Evolutionary conservation across 1,140 invertebrate species (phyloP).

Genomic region (Eueides isabella): DNA sequence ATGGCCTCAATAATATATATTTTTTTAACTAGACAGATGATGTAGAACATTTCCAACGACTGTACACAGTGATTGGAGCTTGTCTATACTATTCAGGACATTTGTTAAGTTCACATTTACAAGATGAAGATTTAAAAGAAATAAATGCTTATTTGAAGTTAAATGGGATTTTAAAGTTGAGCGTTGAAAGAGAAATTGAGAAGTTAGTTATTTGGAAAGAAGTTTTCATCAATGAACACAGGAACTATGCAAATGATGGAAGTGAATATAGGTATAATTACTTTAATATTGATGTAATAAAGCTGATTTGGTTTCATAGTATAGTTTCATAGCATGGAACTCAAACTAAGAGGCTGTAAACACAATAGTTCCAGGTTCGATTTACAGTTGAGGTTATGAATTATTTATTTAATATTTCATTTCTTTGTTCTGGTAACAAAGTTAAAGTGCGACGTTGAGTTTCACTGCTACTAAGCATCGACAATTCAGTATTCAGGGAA

Average conservation of each 20-base stretch:
- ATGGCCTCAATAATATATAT: not conserved
- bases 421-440: no score
- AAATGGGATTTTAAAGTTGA: constrained; percentile 86
- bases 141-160: constrained; percentile 87
- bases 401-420: no score
- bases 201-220: constrained; percentile 90
- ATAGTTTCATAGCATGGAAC: no score
- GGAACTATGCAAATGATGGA: constrained; percentile 59
- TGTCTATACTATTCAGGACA: constrained; percentile 89
- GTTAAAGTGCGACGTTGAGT: no score
- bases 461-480: no score
- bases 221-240: constrained; percentile 83
- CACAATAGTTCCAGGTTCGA: no score
- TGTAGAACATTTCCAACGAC: constrained; percentile 88
- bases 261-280: constrained; percentile 67
- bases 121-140: constrained; percentile 86
- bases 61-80: constrained; percentile 89
- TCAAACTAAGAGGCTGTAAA: no score
- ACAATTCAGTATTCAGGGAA: no score
- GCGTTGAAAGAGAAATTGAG: constrained; percentile 85
- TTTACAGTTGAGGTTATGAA: no score
- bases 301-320: not conserved
- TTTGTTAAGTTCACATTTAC: constrained; percentile 87
- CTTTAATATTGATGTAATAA: not conserved
- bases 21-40: constrained; percentile 86